Evolutionary conservation across 2,888 invertebrate genomes (phyloP).

Genomic region (Caenorhabditis wallacei): DNA sequence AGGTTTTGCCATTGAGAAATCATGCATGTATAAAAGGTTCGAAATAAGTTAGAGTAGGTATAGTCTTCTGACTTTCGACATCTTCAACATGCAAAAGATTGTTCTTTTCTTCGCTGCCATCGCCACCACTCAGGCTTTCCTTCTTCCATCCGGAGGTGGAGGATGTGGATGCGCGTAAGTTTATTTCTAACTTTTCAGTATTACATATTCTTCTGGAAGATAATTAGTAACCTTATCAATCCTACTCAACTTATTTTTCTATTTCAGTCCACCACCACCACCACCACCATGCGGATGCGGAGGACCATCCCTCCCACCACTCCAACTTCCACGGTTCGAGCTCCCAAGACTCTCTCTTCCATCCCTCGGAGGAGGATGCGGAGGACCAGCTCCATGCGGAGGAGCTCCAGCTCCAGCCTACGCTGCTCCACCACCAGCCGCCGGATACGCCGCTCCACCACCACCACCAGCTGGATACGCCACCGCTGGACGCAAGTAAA

Average conservation of each 20-base stretch:
- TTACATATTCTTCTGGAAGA: neutral
- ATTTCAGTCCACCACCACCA: conserved; percentile 69
- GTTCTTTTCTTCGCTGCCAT: conserved; percentile 67
- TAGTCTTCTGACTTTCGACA: conserved; percentile 41
- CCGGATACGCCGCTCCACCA: conserved; percentile 64
- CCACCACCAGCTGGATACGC: conserved; percentile 68
- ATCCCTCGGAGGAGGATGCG: conserved; percentile 71
- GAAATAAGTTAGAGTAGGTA: conserved; percentile 19
- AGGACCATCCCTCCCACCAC: conserved; percentile 69
- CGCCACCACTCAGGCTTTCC: conserved; percentile 67
- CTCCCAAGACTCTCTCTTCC: conserved; percentile 63
- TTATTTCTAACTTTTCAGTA: conserved; percentile 17
- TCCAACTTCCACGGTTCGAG: conserved; percentile 62
- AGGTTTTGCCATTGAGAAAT: conserved; percentile 28
- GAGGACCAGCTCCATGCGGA: conserved; percentile 68
- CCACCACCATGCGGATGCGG: conserved; percentile 72
- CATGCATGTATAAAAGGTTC: conserved; percentile 43
- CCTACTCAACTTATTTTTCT: neutral
- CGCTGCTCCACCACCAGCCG: conserved; percentile 63
- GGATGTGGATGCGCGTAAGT: conserved; percentile 75
- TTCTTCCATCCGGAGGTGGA: conserved; percentile 67
- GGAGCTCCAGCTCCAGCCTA: conserved; percentile 54
- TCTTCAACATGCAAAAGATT: conserved; percentile 70
- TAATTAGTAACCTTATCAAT: neutral
- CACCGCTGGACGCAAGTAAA: conserved; percentile 63